Percentiles rank a stretch among this genome's conserved stretches.
phyloP scores from a whole-genome alignment of 2,797 vertebrate species.

The Myiothlypis chrysogaster region DNA sequence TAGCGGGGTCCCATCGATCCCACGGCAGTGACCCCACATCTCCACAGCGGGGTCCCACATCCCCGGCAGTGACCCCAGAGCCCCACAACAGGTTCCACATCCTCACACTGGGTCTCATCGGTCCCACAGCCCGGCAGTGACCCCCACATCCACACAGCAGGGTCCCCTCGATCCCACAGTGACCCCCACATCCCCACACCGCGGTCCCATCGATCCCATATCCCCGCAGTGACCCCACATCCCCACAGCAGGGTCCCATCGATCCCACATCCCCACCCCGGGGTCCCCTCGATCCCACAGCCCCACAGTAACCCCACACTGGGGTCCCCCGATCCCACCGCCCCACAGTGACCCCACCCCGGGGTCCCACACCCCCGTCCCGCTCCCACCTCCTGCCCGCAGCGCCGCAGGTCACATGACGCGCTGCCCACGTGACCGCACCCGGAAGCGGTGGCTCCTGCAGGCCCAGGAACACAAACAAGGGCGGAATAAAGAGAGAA shows the following conservation, averaged over 20 bases:
- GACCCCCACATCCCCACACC: no score
- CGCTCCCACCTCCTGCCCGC: neutral
- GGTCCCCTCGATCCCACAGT: no score
- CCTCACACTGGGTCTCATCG: no score
- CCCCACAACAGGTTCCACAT: no score
- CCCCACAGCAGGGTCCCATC: neutral
- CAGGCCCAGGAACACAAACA: neutral
- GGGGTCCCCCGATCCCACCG: neutral
- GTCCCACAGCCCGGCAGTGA: neutral
- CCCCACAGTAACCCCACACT: no score
- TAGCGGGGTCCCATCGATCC: no score
- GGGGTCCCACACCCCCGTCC: neutral
- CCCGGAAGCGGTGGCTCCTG: neutral
- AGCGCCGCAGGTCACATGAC: neutral
- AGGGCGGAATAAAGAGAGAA: neutral
- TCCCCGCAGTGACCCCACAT: no score
- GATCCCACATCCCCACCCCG: neutral
- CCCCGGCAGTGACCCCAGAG: no score
- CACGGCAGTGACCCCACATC: no score
- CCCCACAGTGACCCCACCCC: no score
- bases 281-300: neutral
- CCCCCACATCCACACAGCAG: no score
- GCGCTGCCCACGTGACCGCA: neutral
- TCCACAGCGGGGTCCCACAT: neutral
- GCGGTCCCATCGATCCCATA: neutral